These are phyloP conservation scores for Papilio machaon DNA, from an alignment of 1,140 invertebrate genomes.

Conservation along the genomic window DNA sequence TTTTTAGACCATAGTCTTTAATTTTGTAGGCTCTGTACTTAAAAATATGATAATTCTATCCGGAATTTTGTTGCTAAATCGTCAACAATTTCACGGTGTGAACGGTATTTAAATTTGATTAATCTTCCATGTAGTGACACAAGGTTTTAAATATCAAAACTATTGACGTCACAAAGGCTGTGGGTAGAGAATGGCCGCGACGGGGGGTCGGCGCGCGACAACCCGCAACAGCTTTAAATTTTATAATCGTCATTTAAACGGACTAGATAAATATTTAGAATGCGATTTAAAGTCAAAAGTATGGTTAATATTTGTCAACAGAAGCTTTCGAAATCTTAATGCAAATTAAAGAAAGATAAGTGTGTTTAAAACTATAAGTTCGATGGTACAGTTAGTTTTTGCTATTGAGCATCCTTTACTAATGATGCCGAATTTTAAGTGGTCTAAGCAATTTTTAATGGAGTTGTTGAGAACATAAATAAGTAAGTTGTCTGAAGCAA, in stretches of 20 bases:
- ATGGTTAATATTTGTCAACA: conserved; percentile 37
- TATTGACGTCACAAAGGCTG: conserved; percentile 51
- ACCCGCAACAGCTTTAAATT: conserved; percentile 60
- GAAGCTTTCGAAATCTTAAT: conserved; percentile 13
- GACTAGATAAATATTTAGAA: conserved; percentile 40
- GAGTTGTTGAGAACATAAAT: background rate
- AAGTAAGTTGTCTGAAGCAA: background rate
- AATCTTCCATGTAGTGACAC: conserved; percentile 12
- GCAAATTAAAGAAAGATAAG: background rate
- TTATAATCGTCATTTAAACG: conserved; percentile 66
- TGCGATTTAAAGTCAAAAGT: conserved; percentile 2
- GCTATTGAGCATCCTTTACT: background rate
- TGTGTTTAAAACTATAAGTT: background rate
- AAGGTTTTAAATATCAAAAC: conserved; percentile 48
- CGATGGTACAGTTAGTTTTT: background rate
- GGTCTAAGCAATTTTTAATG: background rate
- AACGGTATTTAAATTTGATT: background rate
- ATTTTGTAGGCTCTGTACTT: background rate
- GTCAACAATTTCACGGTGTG: conserved; percentile 18
- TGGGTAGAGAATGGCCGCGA: conserved; percentile 55
- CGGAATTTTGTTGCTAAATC: background rate
- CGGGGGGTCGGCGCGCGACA: conserved; percentile 55
- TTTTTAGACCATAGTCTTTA: too few species aligned
- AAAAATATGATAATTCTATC: background rate
- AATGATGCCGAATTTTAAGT: background rate